A percentile compares a stretch with the other conserved stretches of the same genome.
phyloP scores from a whole-genome alignment of 2,888 invertebrate species.

The Stenurella melanura region DNA sequence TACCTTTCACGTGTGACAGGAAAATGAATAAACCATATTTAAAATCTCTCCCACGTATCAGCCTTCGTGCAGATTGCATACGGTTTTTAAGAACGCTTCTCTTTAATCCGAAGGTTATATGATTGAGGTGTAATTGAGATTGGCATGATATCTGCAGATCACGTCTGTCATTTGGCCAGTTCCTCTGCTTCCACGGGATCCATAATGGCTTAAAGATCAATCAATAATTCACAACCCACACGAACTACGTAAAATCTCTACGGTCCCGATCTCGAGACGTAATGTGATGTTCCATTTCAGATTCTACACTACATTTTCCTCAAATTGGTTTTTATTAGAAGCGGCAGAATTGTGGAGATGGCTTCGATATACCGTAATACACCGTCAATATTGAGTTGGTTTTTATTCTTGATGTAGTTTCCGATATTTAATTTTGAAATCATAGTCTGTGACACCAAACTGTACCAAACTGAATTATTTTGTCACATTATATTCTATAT shows the following conservation, averaged over 20 bases:
- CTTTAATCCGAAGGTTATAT: slow-evolving; percentile 31
- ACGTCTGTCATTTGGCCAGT: slow-evolving; percentile 52
- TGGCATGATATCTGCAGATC: slow-evolving; percentile 55
- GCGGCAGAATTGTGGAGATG: slow-evolving; percentile 25
- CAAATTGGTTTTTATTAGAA: slow-evolving; percentile 37
- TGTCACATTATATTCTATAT: too few species aligned
- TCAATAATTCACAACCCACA: slow-evolving; percentile 50
- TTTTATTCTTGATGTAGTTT: not conserved
- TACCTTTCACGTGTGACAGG: not conserved
- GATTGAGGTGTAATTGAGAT: slow-evolving; percentile 55
- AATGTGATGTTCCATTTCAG: slow-evolving; percentile 30
- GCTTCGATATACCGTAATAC: slow-evolving; percentile 7
- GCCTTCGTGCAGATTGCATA: slow-evolving; percentile 15
- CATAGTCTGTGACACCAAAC: not conserved
- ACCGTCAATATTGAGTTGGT: slow-evolving; percentile 22
- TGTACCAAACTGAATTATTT: not conserved
- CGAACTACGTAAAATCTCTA: slow-evolving; percentile 34
- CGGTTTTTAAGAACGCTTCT: not conserved
- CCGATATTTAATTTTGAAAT: not conserved
- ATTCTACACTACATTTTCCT: slow-evolving; percentile 25
- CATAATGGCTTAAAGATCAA: slow-evolving; percentile 53
- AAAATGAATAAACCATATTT: slow-evolving; percentile 11
- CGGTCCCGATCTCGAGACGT: slow-evolving; percentile 15
- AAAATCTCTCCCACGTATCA: slow-evolving; percentile 16
- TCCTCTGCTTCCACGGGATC: slow-evolving; percentile 49